Percentiles rank a stretch among this genome's conserved stretches.
phyloP scores from a whole-genome alignment of 2,113 vertebrate genomes.

The Carollia perspicillata region DNA sequence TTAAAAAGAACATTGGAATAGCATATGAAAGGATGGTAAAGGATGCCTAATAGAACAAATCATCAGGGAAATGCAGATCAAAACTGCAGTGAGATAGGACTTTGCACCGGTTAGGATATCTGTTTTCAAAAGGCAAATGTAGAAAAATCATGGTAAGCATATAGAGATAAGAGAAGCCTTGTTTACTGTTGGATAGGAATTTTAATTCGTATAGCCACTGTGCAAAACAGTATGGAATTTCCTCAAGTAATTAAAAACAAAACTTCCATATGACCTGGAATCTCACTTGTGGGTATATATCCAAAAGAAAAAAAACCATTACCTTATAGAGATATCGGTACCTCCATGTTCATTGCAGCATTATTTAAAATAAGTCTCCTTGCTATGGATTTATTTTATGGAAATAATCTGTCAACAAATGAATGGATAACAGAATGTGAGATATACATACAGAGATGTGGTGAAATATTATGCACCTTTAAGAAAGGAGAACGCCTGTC shows the following conservation, averaged over 20 bases:
- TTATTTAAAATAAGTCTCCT: neutral
- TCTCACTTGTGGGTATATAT: neutral
- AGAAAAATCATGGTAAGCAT: neutral
- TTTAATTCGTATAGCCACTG: neutral
- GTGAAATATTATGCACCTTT: neutral
- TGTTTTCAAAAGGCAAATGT: neutral
- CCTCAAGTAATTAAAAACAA: neutral
- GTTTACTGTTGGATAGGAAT: neutral
- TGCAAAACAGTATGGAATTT: neutral
- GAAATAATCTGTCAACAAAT: neutral
- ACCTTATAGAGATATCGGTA: neutral
- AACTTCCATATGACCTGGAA: neutral
- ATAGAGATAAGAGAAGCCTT: neutral
- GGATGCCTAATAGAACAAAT: neutral
- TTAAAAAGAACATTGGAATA: neutral
- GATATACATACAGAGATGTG: neutral
- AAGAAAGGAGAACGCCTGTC: neutral
- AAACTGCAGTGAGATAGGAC: neutral
- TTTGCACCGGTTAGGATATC: neutral
- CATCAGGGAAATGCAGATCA: neutral
- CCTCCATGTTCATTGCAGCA: neutral
- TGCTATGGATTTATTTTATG: neutral
- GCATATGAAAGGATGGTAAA: neutral
- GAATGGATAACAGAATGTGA: neutral
- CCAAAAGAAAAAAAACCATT: neutral